Evolutionary conservation across 2,888 invertebrate genomes (phyloP), one percentile per base, ranked within the genome.

Genomic region (Augochlorella aurata): DNA sequence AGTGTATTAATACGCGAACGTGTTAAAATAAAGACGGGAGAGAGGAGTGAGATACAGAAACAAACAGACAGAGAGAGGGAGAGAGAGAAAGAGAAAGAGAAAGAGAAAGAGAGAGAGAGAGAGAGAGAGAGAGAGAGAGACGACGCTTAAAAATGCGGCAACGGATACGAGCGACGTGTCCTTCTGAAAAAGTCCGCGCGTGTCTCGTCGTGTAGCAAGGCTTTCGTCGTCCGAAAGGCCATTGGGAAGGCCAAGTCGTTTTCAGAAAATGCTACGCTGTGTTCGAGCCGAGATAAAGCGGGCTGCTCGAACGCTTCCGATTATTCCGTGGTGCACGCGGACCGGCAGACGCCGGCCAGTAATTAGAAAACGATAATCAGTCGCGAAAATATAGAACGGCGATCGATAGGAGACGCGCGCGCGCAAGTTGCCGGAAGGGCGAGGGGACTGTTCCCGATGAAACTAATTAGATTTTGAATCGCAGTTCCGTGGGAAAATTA

Each of bases 361-460:
- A 82, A 82, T 82, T 77, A 67, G 82, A 77, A 83, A 82, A 82
- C 78, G 77, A 83, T 74, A 83, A 82, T 77, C 77, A 77, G 66
- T 69, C 82, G 72, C 65, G 68, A 83, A 66, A 74, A 76, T 82
- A 72, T 61, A 63, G 83, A 82, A 52, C 75, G 18, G 38, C 63
- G 52, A 82, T 83, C 83, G 83, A 83, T 77, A 21, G 47, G 29
- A 61, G 61, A 16, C 47, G 38, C 54, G 54, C 54, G 54, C 54
- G 61, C 61, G 61, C 61, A 29, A 16, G 29, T 16, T 38, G 54
- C 21, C 16, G n/a, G 7, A 8, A 49, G n/a, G 45, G n/a, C 38
- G 18, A 12, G 21, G 49, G 49, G 24, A 29, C 29, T 49, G 5
- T 38, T 38, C 38, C 52, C 67, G 71, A 82, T 71, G 61, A 82